Evolutionary conservation across 2,797 vertebrate species (phyloP), one percentile per base, ranked within the genome.

Genomic region (Coluber constrictor): DNA sequence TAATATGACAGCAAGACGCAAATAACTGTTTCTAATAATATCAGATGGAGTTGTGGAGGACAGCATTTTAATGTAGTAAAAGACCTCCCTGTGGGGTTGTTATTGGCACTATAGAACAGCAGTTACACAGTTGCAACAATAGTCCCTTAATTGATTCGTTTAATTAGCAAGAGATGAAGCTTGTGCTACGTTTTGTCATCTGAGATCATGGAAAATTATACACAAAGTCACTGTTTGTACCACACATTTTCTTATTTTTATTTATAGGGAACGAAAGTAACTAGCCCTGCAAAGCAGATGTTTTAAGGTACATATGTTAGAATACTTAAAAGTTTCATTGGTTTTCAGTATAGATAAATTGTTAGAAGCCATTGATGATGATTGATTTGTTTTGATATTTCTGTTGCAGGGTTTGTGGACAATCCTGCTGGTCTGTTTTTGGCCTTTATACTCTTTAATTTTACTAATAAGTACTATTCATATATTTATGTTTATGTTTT

Each of bases 61-160:
- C 98, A 98, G 98, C 97, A 98, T 98, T 99, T 99, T 98, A 99
- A 99, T 98, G 98, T 97, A 98, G 98, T 97, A 97, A 97, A 98
- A 98, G 98, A 98, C 98, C 98, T 98, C 98, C 98, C 99, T 95
- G 96, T 98, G 98, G 98, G 98, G 98, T 97, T 98, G 97, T 99
- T 99, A 98, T 97, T 98, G 98, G 98, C 97, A 97, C 98, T 98
- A 97, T 98, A 98, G 98, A 98, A 99, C 98, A 99, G 99, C 98
- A 99, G 98, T 99, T 98, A 98, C 98, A 98, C 98, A 98, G 98
- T 98, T 98, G 98, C 98, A 97, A 98, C 98, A 98, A 98, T 98
- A 98, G 98, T 98, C 97, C 98, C 98, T 99, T 99, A 99, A 99
- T 99, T 99, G 99, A 99, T 99, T 99, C 98, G 98, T 99, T 99